These are phyloP conservation scores for Thymelicus sylvestris DNA, from an alignment of 2,888 invertebrate genomes.

Conservation along the genomic window DNA sequence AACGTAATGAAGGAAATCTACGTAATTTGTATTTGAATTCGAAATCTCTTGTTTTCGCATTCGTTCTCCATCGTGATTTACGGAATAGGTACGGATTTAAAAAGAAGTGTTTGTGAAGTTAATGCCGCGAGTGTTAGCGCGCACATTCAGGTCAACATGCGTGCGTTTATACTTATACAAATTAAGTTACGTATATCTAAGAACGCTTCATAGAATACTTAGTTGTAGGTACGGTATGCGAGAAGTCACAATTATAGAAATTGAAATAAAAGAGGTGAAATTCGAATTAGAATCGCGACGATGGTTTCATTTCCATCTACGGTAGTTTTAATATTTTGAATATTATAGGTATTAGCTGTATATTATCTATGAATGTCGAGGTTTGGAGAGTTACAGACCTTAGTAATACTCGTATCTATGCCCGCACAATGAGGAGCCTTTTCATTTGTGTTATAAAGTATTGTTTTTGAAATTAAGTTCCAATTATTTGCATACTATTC, in stretches of 20 bases:
- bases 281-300: too few species aligned
- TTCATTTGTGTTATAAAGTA: too few species aligned
- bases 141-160: slow-evolving; percentile 20
- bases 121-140: slow-evolving; percentile 11
- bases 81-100: slow-evolving; percentile 7
- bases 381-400: too few species aligned
- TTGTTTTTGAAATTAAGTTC: too few species aligned
- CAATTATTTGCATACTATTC: too few species aligned
- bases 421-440: too few species aligned
- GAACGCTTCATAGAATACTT: background rate
- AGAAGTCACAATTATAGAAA: background rate
- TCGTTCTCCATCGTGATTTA: background rate
- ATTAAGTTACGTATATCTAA: slow-evolving; percentile 5
- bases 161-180: slow-evolving; percentile 18
- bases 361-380: too few species aligned
- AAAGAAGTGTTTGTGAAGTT: slow-evolving; percentile 23
- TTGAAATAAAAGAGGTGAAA: too few species aligned
- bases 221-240: background rate
- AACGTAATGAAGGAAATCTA: background rate
- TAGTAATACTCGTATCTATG: too few species aligned
- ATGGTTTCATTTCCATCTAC: too few species aligned
- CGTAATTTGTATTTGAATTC: slow-evolving; percentile 1
- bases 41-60: background rate
- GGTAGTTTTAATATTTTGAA: too few species aligned
- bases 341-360: too few species aligned